These are phyloP conservation scores for Eristalis intricaria DNA, from an alignment of 2,888 invertebrate species.

Conservation along the genomic window DNA sequence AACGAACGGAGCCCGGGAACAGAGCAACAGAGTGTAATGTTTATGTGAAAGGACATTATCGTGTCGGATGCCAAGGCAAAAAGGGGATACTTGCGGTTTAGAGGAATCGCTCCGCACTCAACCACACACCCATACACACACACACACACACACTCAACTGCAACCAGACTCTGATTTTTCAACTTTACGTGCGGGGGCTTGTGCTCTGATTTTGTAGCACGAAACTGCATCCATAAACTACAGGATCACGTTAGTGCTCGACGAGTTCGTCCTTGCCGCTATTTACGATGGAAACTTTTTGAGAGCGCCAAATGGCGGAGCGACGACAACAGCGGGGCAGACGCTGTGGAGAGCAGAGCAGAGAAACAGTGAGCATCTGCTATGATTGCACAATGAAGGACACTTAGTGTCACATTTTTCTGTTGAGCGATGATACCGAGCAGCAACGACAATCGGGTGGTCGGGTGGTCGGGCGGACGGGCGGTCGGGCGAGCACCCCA, in stretches of 20 bases:
- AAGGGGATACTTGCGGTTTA: slow-evolving; percentile 21
- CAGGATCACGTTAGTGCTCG: slow-evolving; percentile 55
- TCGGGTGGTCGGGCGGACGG: too few species aligned
- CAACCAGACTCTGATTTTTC: slow-evolving; percentile 40
- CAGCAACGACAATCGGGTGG: too few species aligned
- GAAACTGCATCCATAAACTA: slow-evolving; percentile 61
- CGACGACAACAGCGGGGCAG: neutral
- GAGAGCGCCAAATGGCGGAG: neutral
- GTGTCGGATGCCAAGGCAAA: slow-evolving; percentile 50
- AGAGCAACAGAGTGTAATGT: slow-evolving; percentile 62
- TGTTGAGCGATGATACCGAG: slow-evolving; percentile 32
- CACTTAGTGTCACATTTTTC: slow-evolving; percentile 53
- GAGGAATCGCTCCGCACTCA: slow-evolving; percentile 6
- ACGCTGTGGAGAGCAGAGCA: neutral
- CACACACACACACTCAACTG: slow-evolving; percentile 13
- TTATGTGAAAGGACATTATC: slow-evolving; percentile 68
- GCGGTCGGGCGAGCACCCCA: neutral
- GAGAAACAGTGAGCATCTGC: slow-evolving; percentile 50
- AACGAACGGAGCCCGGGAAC: slow-evolving; percentile 40
- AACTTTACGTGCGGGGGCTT: slow-evolving; percentile 41
- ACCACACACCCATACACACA: neutral
- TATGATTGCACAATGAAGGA: slow-evolving; percentile 65
- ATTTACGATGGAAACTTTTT: slow-evolving; percentile 56
- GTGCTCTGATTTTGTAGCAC: slow-evolving; percentile 65
- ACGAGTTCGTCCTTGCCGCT: slow-evolving; percentile 16